phyloP scores from a whole-genome alignment of 2,797 vertebrate species.

The Gallinago nigripennis region DNA sequence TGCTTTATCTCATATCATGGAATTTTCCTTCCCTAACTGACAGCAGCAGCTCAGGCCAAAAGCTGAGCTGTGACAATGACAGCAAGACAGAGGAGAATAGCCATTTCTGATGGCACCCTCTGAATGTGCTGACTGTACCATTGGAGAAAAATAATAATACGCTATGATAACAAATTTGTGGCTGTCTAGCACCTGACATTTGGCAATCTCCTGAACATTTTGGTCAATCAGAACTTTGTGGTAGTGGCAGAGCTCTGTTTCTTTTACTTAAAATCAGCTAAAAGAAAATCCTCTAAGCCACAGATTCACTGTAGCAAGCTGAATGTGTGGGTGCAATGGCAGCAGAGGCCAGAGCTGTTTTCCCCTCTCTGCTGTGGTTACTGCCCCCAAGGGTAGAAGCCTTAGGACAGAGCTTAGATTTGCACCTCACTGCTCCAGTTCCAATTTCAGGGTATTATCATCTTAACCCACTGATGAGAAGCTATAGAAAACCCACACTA shows the following conservation, averaged over 20 bases:
- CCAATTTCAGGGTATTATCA: not conserved
- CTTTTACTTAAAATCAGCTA: not conserved
- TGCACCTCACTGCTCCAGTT: not conserved
- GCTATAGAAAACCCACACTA: not conserved
- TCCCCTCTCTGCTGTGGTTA: not conserved
- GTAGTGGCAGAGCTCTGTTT: not conserved
- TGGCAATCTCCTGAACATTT: not conserved
- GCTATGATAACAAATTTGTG: not conserved
- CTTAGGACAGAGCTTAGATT: not conserved
- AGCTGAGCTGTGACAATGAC: not conserved
- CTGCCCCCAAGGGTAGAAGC: not conserved
- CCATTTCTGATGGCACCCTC: not conserved
- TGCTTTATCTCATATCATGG: not conserved
- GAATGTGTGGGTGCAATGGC: not conserved
- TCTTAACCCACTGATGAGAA: not conserved
- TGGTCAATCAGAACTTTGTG: not conserved
- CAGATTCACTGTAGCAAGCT: not conserved
- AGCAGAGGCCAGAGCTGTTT: not conserved
- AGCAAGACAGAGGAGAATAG: not conserved
- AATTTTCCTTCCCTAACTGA: slow-evolving; percentile 9
- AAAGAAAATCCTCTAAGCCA: not conserved
- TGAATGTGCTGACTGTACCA: not conserved
- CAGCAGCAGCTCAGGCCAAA: not conserved
- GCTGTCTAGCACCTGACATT: not conserved
- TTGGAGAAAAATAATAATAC: not conserved